phyloP scores from a whole-genome alignment of 2,113 vertebrate genomes.

The Australoheros scitulus region DNA sequence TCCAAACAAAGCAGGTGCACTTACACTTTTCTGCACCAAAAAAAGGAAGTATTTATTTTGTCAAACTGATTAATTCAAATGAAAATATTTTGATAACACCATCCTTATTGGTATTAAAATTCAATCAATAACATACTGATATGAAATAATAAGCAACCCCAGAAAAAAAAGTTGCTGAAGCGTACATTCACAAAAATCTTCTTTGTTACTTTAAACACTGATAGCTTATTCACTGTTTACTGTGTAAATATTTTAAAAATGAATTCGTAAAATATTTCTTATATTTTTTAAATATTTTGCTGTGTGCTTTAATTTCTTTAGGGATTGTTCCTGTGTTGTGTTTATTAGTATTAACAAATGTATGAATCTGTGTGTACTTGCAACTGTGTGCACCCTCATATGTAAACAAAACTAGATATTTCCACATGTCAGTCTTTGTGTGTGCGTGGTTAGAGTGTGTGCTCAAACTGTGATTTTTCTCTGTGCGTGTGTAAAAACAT shows the following conservation, averaged over 20 bases:
- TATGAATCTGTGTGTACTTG: neutral
- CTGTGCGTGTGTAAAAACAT: constrained; percentile 61
- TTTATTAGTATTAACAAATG: neutral
- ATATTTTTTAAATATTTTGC: neutral
- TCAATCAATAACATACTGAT: neutral
- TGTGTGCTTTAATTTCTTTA: neutral
- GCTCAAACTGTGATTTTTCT: constrained; percentile 53
- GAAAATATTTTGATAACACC: neutral
- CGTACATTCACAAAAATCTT: too few species aligned
- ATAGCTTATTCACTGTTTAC: too few species aligned
- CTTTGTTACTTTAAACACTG: too few species aligned
- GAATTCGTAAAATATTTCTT: neutral
- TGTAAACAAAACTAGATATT: neutral
- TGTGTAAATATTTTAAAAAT: neutral
- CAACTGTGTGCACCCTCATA: constrained; percentile 10
- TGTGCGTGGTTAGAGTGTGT: constrained; percentile 2
- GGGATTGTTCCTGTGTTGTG: neutral
- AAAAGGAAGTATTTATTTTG: too few species aligned
- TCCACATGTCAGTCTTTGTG: constrained; percentile 29
- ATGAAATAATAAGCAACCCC: neutral
- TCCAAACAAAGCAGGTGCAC: neutral
- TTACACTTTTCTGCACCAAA: too few species aligned
- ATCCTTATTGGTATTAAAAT: neutral
- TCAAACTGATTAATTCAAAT: neutral
- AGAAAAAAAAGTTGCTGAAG: neutral